These are phyloP conservation scores for Callopanchax toddi DNA, from an alignment of 2,113 vertebrate species.

Conservation along the genomic window DNA sequence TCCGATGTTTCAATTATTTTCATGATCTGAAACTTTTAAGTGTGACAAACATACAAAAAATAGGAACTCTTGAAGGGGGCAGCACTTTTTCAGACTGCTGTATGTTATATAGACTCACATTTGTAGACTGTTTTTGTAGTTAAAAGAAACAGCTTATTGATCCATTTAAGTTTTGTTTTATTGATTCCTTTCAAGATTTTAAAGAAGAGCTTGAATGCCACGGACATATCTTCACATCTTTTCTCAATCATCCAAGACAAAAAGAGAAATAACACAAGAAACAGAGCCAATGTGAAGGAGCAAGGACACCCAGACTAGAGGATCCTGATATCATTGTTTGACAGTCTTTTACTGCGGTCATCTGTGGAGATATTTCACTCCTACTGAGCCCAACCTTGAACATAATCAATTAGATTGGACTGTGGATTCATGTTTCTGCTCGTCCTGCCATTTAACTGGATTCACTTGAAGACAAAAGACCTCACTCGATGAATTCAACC, in stretches of 20 bases:
- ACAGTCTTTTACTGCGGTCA: background rate
- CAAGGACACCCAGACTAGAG: slow-evolving; percentile 6
- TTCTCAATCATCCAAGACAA: background rate
- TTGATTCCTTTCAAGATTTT: background rate
- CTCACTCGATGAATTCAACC: slow-evolving; percentile 41
- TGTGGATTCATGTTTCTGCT: slow-evolving; percentile 18
- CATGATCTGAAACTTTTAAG: too few relatives aligned
- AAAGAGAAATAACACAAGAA: background rate
- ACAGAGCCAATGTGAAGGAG: background rate
- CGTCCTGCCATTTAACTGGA: slow-evolving; percentile 34
- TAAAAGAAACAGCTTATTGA: too few relatives aligned
- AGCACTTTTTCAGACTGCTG: too few relatives aligned
- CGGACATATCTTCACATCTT: background rate
- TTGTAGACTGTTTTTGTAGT: too few relatives aligned
- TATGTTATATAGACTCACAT: too few relatives aligned
- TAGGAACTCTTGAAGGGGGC: too few relatives aligned
- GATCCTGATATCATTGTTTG: slow-evolving; percentile 31
- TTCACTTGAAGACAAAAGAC: slow-evolving; percentile 46
- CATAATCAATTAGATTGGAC: slow-evolving; percentile 28
- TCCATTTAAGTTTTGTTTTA: background rate
- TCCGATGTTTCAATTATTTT: too few relatives aligned
- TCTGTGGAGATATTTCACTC: slow-evolving; percentile 14
- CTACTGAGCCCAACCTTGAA: slow-evolving; percentile 26
- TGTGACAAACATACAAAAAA: too few relatives aligned
- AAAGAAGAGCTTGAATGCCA: background rate